Percentiles rank a stretch among this genome's conserved stretches.
phyloP scores from a whole-genome alignment of 2,113 vertebrate genomes.

The Oryzias curvinotus region DNA sequence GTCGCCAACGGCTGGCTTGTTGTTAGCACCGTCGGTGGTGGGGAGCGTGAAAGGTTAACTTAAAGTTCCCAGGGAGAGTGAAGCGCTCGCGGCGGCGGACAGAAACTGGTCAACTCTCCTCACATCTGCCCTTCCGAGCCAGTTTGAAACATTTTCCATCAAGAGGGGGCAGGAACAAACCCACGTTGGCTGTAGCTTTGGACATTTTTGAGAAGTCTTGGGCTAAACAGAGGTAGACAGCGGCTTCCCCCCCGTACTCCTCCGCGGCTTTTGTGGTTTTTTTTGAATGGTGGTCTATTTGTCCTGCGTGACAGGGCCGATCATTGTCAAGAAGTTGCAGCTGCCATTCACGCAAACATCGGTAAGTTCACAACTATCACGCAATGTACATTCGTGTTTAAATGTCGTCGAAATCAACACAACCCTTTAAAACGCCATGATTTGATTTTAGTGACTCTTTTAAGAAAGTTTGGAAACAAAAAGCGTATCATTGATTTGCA shows the following conservation, averaged over 20 bases:
- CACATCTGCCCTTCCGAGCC: conserved; percentile 2
- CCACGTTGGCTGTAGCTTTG: conserved; percentile 8
- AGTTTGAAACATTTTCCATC: neutral
- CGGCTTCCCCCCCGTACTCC: conserved; percentile 39
- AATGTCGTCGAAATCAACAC: too few species aligned
- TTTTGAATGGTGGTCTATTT: conserved; percentile 34
- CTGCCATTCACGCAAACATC: neutral
- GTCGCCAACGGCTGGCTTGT: conserved; percentile 18
- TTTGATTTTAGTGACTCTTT: neutral
- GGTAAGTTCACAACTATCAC: conserved; percentile 24
- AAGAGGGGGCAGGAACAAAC: neutral
- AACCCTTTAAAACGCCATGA: too few species aligned
- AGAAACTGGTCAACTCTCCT: conserved; percentile 4
- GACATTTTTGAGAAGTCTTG: conserved; percentile 11
- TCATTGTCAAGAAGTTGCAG: conserved; percentile 7
- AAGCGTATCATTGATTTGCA: too few species aligned
- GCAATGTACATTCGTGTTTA: too few species aligned
- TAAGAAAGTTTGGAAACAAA: too few species aligned
- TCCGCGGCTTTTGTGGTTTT: conserved; percentile 23
- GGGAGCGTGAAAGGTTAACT: conserved; percentile 10
- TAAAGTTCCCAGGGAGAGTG: neutral
- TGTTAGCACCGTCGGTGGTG: neutral
- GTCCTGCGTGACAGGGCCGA: conserved; percentile 45
- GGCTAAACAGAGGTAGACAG: conserved; percentile 38
- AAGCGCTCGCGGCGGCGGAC: conserved; percentile 10